Evolutionary conservation across 2,797 vertebrate species (phyloP).

Genomic region (Nothura maculosa): DNA sequence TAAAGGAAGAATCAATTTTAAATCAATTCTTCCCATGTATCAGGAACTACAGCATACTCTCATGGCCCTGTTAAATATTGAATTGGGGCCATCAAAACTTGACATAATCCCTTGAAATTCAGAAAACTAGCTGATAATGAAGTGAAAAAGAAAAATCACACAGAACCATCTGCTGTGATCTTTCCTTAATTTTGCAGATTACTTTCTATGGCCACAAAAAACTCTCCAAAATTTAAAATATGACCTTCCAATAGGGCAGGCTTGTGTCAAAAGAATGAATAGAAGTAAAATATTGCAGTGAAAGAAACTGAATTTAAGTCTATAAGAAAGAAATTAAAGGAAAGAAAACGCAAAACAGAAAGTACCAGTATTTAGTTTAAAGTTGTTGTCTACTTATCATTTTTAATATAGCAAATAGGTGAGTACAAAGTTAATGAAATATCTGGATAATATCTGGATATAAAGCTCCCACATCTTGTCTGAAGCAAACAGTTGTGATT

Average conservation of each 20-base stretch:
- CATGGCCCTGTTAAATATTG: conserved; percentile 10
- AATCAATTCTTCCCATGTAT: background rate
- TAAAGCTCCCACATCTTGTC: background rate
- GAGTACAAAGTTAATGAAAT: background rate
- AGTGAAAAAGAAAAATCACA: background rate
- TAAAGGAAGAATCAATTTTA: background rate
- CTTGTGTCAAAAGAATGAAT: background rate
- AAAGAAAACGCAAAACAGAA: background rate
- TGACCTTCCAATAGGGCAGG: background rate
- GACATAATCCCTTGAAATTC: conserved; percentile 22
- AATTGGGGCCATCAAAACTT: conserved; percentile 25
- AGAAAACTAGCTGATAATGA: conserved; percentile 42
- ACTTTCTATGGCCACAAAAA: background rate
- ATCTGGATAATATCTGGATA: background rate
- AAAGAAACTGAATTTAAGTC: background rate
- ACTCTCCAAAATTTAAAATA: conserved; percentile 33
- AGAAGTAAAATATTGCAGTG: background rate
- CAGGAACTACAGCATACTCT: background rate
- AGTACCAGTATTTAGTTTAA: background rate
- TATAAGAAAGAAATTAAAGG: background rate
- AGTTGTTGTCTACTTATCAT: background rate
- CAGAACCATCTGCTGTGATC: conserved; percentile 11
- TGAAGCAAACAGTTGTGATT: rapidly evolving
- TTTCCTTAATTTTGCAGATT: conserved; percentile 40
- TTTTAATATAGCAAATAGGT: background rate